These are phyloP conservation scores for Madoqua kirkii DNA, from an alignment of 2,113 vertebrate genomes.

Conservation along the genomic window DNA sequence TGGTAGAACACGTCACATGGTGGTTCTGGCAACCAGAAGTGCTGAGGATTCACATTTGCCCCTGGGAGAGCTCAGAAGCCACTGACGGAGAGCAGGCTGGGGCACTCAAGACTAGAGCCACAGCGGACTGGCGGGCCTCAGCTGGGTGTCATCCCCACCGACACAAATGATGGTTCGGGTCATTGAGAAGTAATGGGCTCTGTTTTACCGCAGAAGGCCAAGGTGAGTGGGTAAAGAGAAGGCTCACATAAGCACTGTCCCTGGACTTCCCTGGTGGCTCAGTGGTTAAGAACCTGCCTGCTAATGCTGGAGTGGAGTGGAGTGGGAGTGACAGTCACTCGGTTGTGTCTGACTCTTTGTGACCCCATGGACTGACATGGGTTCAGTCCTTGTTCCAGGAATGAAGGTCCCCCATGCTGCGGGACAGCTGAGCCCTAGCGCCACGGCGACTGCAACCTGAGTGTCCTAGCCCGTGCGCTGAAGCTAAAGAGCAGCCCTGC, in stretches of 20 bases:
- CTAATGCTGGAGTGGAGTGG: neutral
- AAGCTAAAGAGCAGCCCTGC: neutral
- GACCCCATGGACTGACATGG: neutral
- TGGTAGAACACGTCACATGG: neutral
- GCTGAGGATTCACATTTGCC: neutral
- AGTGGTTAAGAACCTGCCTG: neutral
- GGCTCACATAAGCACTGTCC: neutral
- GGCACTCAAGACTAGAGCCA: neutral
- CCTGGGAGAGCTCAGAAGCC: neutral
- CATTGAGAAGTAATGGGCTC: neutral
- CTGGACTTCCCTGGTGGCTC: neutral
- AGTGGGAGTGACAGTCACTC: neutral
- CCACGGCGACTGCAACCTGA: neutral
- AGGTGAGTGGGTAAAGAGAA: neutral
- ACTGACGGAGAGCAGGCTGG: neutral
- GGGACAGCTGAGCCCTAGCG: neutral
- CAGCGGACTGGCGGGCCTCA: neutral
- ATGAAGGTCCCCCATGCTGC: neutral
- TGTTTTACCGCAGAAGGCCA: neutral
- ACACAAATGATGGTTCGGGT: neutral
- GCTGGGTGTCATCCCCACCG: neutral
- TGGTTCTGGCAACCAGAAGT: neutral
- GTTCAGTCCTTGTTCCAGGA: neutral
- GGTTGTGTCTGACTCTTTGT: neutral
- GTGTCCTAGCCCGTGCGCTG: neutral